Base-by-base conservation (phyloP, 2,888 invertebrate species). In the Andricus quercusramuli region DNA sequence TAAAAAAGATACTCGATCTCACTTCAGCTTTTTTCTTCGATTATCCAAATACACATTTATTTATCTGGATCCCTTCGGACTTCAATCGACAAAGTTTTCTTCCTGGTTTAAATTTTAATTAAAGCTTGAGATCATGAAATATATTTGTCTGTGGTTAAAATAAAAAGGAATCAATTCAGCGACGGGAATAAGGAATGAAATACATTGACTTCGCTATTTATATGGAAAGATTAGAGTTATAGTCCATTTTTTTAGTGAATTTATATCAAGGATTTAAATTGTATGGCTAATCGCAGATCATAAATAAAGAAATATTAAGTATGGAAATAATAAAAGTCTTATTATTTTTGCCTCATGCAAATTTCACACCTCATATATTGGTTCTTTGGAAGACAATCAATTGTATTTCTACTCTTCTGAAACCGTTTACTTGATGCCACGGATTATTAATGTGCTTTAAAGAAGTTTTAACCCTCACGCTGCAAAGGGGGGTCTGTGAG, bases 1-100 rank as follows among this genome's bases (percentile, higher is more conserved):
- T 32, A 74, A 22, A 59, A 37, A 56, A n/a, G 32, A 74, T 74
- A 74, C 56, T 56, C 59, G 74, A 74, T 74, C 37, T 29, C n/a
- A n/a, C 74, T 74, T 22, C 3, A 74, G 32, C 4, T 51, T 51
- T 56, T 8, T 37, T 56, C 56, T 32, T 37, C n/a, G 22, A 56
- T 56, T 51, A 74, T 56, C 15, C 74, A 32, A 32, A 37, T 37
- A 2, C 56, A 64, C 6, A 5, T 51, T 29, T 29, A 70, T 51
- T 44, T 67, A 20, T n/a, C 8, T 51, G 29, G 17, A 51, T 47
- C 29, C 29, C 70, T 51, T 25, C 51, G 20, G 25, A 29, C 29
- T 29, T 25, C 20, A 70, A 47, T 29, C 51, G 1, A 51, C 51
- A 20, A 20, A 70, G 20, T 22, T 56, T n/a, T n/a, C n/a, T 11